phyloP scores from a whole-genome alignment of 1,140 invertebrate genomes.

The Zelostemma sp. region DNA sequence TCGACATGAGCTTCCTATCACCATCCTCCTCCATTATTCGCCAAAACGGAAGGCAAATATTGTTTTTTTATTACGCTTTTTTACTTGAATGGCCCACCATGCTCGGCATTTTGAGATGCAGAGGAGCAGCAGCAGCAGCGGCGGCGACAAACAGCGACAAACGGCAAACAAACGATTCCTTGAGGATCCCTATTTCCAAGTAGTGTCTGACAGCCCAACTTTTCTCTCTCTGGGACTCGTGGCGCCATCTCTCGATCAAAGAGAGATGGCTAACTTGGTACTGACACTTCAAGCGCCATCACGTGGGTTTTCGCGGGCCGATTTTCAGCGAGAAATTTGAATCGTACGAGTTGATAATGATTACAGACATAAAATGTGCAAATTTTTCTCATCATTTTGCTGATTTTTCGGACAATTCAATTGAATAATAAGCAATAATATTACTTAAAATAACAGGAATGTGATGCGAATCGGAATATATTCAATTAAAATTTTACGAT shows the following conservation, averaged over 20 bases:
- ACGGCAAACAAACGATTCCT: too few species aligned
- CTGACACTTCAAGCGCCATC: too few species aligned
- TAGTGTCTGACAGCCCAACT: background rate
- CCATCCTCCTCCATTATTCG: slow-evolving; percentile 67
- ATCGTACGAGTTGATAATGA: too few species aligned
- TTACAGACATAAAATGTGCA: too few species aligned
- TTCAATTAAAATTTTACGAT: too few species aligned
- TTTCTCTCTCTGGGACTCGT: background rate
- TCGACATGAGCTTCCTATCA: slow-evolving; percentile 65
- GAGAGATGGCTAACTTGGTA: too few species aligned
- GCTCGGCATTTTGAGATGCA: too few species aligned
- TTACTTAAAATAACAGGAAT: too few species aligned
- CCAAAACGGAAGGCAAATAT: slow-evolving; percentile 46
- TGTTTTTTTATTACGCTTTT: slow-evolving; percentile 24
- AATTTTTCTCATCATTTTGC: background rate
- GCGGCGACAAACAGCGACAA: too few species aligned
- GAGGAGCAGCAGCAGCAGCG: background rate
- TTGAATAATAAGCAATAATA: slow-evolving; percentile 11
- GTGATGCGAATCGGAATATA: too few species aligned
- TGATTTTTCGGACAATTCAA: background rate
- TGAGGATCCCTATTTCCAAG: too few species aligned
- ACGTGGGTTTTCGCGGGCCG: background rate
- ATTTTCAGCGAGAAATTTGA: background rate
- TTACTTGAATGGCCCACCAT: slow-evolving; percentile 6
- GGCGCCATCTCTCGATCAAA: background rate